These are phyloP conservation scores for Neodiprion virginianus DNA, from an alignment of 1,140 invertebrate species.

Conservation along the genomic window DNA sequence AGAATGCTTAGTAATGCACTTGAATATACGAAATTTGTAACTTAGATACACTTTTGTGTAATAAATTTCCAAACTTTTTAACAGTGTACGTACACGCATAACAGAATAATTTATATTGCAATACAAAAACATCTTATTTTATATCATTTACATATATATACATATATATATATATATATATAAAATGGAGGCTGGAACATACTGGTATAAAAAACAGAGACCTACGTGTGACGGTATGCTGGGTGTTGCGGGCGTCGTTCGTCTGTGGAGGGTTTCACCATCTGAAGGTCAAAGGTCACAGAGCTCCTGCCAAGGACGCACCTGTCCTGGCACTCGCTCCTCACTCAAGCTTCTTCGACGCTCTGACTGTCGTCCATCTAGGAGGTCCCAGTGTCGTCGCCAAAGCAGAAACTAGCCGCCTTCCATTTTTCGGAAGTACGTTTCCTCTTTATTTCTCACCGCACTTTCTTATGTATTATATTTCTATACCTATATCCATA, in stretches of 20 bases:
- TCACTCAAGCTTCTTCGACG: conserved; percentile 91
- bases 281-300: conserved; percentile 72
- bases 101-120: no score
- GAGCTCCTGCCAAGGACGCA: conserved; percentile 73
- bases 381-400: conserved; percentile 87
- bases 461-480: conserved; percentile 12
- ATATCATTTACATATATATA: no score
- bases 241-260: conserved; percentile 78
- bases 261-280: conserved; percentile 81
- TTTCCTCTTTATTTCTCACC: conserved; percentile 38
- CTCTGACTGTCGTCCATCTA: conserved; percentile 80
- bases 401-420: conserved; percentile 78
- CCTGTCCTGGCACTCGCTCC: conserved; percentile 88
- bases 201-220: conserved; percentile 50
- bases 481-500: conserved; percentile 9
- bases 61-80: no score
- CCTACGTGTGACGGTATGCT: conserved; percentile 68
- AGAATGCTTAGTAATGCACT: no score
- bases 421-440: conserved; percentile 90
- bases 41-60: no score
- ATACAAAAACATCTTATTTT: no score
- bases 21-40: no score
- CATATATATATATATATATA: no score
- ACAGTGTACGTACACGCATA: no score
- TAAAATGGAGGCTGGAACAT: no score